A percentile compares a stretch with the other conserved stretches of the same genome.
Evolutionary conservation across 1,140 invertebrate species (phyloP).

Genomic region (Camponotus floridanus): DNA sequence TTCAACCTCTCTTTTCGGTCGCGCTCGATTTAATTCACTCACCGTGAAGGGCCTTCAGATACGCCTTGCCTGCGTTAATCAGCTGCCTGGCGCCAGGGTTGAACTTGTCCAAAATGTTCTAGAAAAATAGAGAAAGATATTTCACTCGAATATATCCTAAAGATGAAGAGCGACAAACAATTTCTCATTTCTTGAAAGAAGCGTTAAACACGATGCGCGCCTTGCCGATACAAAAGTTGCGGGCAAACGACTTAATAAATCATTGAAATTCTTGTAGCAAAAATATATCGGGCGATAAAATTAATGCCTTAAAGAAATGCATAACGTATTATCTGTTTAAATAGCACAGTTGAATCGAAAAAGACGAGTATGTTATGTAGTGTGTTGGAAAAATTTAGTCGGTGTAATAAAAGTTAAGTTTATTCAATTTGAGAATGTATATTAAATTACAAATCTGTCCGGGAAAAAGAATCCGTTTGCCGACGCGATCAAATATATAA

Average conservation of each 20-base stretch:
- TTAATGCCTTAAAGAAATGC: conserved; percentile 3
- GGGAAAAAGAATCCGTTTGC: too few relatives aligned
- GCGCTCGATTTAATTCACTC: conserved; percentile 85
- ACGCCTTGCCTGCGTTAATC: conserved; percentile 96
- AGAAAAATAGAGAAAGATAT: conserved; percentile 86
- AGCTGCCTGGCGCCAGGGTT: conserved; percentile 96
- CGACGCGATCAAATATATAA: too few relatives aligned
- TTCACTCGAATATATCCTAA: background rate
- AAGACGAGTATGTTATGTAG: too few relatives aligned
- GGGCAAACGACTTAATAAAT: background rate
- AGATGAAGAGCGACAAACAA: background rate
- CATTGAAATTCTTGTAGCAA: background rate
- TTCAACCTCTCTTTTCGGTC: conserved; percentile 23
- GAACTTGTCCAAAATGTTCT: conserved; percentile 98
- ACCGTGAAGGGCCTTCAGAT: conserved; percentile 97
- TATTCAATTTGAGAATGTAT: too few relatives aligned
- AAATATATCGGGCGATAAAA: background rate
- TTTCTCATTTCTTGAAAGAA: background rate
- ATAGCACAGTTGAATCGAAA: too few relatives aligned
- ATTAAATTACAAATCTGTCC: too few relatives aligned
- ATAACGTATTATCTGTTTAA: background rate
- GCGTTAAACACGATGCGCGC: too few relatives aligned
- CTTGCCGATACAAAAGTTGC: background rate
- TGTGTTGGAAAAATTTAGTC: too few relatives aligned
- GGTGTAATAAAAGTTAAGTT: background rate